Evolutionary conservation across 2,113 vertebrate species (phyloP), one percentile per base, ranked within the genome.

Genomic region (Tapirus terrestris): DNA sequence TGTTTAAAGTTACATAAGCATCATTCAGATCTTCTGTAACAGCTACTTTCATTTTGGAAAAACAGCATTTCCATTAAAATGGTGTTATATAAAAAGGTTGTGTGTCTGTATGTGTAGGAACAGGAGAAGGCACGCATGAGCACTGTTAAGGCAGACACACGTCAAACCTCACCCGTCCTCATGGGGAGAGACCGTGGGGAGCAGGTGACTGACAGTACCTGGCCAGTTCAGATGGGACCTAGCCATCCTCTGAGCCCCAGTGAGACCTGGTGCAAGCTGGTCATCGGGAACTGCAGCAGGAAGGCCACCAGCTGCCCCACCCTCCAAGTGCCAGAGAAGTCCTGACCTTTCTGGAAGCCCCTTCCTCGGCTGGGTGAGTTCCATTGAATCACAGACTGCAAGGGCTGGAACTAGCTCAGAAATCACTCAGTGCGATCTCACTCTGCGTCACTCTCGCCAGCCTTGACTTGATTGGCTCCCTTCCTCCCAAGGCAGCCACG

Each of bases 1-100:
- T 83, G 60, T 92, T 97, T 89, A 68, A 95, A 96, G 97, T 98
- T 98, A 98, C 45, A 94, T 98, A 98, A 98, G 97, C 97, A 84
- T 94, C 96, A 96, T 98, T 97, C 96, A 97, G 75, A 98, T 96
- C 80, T 80, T 97, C 95, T 97, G 36, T 70, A 97, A 86, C 89
- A 96, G 94, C 60, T 56, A 91, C 76, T 97, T 89, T 93, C 95
- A 95, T 93, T 96, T 96, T 83, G 70, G 92, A 92, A 98, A 97
- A 96, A 87, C 89, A 96, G 85, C 65, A 84, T 96, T 98, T 97
- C 97, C 96, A 97, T 94, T 89, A 96, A 97, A 96, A 92, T 72
- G 76, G 63, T 93, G 95, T 98, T 98, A 98, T 68, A 91, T 98
- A 97, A 98, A 98, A 97, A 94, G 90, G 72, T 36, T 96, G 43